Percentiles rank a stretch among this genome's conserved stretches.
Conservation (phyloP, 1,140 invertebrate species). For the Streblospio benedicti region DNA sequence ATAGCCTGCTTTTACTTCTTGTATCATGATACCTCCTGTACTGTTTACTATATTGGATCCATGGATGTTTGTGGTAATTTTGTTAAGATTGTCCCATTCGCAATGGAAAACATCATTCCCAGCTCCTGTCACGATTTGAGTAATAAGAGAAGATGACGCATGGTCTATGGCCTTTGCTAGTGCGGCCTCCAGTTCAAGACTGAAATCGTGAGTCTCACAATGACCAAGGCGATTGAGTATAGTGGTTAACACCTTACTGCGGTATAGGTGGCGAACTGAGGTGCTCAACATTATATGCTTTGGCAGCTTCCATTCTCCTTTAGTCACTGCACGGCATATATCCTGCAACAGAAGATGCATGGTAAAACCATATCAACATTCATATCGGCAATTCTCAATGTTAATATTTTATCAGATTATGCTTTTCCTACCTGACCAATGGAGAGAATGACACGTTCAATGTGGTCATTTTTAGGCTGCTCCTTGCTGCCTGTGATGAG, state of each 20-base stretch:
- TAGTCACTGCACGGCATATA: neutral
- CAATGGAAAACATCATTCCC: neutral
- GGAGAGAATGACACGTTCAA: too few species aligned
- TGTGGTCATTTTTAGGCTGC: too few species aligned
- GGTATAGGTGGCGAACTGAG: neutral
- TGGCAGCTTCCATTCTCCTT: neutral
- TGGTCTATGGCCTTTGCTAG: neutral
- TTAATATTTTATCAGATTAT: too few species aligned
- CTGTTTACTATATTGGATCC: too few species aligned
- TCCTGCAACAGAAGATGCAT: too few species aligned
- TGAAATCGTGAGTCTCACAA: neutral
- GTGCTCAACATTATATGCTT: neutral
- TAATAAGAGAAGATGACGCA: neutral
- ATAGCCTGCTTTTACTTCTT: too few species aligned
- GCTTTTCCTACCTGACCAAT: too few species aligned
- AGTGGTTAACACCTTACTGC: neutral
- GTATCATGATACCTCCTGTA: too few species aligned
- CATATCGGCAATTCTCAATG: too few species aligned
- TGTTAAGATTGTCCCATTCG: neutral
- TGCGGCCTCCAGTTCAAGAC: neutral
- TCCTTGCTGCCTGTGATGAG: too few species aligned
- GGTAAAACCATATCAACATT: too few species aligned
- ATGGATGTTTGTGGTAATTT: too few species aligned
- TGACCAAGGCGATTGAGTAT: neutral
- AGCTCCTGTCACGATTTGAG: neutral